Evolutionary conservation across 37 sponge, comb jelly and placozoan genomes (phyloP).

Genomic region (Beroe forskalii): DNA sequence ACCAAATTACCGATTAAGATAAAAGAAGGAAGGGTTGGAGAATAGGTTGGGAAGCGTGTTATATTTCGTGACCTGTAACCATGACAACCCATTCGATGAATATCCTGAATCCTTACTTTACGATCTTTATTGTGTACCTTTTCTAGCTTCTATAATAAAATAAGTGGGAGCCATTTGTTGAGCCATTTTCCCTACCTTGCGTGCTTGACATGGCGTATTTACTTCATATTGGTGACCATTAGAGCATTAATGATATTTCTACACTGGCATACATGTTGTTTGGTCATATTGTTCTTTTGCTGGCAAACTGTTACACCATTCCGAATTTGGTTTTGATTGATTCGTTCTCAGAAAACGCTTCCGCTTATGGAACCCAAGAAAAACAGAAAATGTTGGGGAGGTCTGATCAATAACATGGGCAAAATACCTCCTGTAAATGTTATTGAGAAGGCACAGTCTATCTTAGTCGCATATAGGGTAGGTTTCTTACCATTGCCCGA

Average conservation of each 20-base stretch:
- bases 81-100: neutral
- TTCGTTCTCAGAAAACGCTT: too few species aligned
- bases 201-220: neutral
- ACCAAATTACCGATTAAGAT: neutral
- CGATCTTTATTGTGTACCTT: neutral
- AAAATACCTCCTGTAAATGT: constrained; percentile 55
- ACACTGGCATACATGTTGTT: neutral
- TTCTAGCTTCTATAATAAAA: neutral
- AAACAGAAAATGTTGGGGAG: neutral
- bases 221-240: neutral
- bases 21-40: neutral
- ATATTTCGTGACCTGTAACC: constrained; percentile 41
- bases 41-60: neutral
- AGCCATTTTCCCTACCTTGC: neutral
- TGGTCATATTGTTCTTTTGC: too few species aligned
- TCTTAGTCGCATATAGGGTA: constrained; percentile 31
- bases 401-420: constrained; percentile 17
- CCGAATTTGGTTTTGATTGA: too few species aligned
- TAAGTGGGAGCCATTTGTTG: neutral
- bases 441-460: constrained; percentile 29
- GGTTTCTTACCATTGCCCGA: neutral
- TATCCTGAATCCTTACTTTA: neutral
- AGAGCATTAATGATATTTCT: neutral
- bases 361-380: neutral
- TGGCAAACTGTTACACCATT: too few species aligned